Percentiles rank a stretch among this genome's conserved stretches.
These are phyloP conservation scores for Lacerta agilis DNA, from an alignment of 2,797 vertebrate genomes.

Conservation along the genomic window DNA sequence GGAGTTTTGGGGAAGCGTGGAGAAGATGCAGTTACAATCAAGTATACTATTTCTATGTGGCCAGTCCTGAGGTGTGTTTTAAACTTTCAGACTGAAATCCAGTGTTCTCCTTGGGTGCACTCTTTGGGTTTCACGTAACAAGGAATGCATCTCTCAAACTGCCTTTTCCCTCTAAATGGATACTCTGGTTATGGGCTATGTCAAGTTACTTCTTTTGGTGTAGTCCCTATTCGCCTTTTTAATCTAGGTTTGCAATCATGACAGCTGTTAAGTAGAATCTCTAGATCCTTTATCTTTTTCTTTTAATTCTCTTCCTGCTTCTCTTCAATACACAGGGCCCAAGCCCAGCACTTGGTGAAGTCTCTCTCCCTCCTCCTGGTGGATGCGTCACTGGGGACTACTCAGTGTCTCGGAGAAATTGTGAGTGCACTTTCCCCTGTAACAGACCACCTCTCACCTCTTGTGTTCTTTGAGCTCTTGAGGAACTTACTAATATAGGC, in stretches of 20 bases:
- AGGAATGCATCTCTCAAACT: neutral
- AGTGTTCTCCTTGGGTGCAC: neutral
- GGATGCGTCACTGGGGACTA: constrained; percentile 87
- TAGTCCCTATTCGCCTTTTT: neutral
- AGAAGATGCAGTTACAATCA: too few species aligned
- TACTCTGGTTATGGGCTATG: neutral
- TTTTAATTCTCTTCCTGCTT: neutral
- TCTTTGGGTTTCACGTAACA: neutral
- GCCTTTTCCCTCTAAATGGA: neutral
- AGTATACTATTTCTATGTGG: neutral
- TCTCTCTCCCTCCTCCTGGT: constrained; percentile 90
- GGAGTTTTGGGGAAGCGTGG: too few species aligned
- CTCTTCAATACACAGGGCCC: constrained; percentile 76
- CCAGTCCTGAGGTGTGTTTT: neutral
- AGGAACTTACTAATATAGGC: neutral
- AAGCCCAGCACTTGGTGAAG: constrained; percentile 87
- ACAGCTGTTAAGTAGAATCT: neutral
- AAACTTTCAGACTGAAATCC: neutral
- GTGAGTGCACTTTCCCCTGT: constrained; percentile 80
- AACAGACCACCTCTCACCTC: neutral
- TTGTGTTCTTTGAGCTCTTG: neutral
- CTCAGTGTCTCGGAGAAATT: constrained; percentile 96
- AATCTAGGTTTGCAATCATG: neutral
- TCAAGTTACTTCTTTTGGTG: neutral
- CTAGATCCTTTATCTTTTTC: too few species aligned